A percentile compares a stretch with the other conserved stretches of the same genome.
These are phyloP conservation scores for Heliconius hortense DNA, from an alignment of 2,888 invertebrate genomes.

Conservation along the genomic window DNA sequence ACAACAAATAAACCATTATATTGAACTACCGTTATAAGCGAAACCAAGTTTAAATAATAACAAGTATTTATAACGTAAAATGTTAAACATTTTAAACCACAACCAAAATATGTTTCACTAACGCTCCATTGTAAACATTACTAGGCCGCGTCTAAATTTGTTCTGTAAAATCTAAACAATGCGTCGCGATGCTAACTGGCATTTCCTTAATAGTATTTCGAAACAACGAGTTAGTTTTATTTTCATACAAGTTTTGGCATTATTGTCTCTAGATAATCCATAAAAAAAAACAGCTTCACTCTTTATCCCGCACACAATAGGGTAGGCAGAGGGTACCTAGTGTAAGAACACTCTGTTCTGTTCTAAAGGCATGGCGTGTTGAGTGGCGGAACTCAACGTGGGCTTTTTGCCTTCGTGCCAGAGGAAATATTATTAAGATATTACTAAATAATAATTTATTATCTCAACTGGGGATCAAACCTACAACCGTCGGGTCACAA, in stretches of 20 bases:
- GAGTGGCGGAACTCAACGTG: no score
- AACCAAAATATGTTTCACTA: not conserved
- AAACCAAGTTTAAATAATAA: not conserved
- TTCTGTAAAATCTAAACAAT: slow-evolving; percentile 20
- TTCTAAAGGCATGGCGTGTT: no score
- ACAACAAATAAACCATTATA: no score
- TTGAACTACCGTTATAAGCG: no score
- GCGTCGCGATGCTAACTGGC: not conserved
- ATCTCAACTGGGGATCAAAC: no score
- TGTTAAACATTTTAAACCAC: not conserved
- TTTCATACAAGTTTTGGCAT: not conserved
- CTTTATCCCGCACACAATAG: no score
- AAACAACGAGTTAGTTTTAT: slow-evolving; percentile 1
- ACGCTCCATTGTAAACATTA: slow-evolving; percentile 3
- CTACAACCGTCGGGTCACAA: no score
- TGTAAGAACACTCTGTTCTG: no score
- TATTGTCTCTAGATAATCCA: not conserved
- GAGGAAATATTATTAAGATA: no score
- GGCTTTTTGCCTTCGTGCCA: no score
- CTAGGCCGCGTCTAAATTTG: slow-evolving; percentile 15
- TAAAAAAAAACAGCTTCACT: not conserved
- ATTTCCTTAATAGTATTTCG: slow-evolving; percentile 14
- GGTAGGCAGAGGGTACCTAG: no score
- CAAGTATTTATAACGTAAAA: not conserved
- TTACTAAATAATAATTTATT: no score